Evolutionary conservation across 92 coral and sea anemone genomes (phyloP).

Genomic region (Meandrina meandrites): DNA sequence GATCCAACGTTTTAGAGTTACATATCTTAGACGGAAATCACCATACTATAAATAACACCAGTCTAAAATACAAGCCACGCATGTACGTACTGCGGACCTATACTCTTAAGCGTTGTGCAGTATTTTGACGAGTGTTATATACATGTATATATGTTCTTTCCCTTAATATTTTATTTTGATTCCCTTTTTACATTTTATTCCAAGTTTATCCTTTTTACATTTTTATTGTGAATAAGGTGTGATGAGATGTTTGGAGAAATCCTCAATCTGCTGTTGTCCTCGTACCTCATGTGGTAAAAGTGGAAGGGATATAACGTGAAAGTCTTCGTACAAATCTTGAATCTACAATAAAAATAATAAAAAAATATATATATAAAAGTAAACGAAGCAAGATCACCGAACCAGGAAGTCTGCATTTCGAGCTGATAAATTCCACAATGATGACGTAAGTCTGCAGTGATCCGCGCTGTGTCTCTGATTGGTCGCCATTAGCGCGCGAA

Average conservation of each 20-base stretch:
- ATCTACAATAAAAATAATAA: slow-evolving; percentile 54
- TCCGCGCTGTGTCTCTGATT: background rate
- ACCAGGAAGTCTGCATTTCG: background rate
- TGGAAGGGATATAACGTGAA: slow-evolving; percentile 84
- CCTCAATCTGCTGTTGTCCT: slow-evolving; percentile 76
- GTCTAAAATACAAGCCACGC: background rate
- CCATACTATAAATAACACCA: no score
- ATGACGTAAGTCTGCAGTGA: background rate
- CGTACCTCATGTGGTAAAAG: slow-evolving; percentile 93
- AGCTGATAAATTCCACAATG: background rate
- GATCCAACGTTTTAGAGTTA: background rate
- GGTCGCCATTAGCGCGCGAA: background rate
- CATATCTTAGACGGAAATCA: background rate
- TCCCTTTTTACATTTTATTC: background rate
- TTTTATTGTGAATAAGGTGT: slow-evolving; percentile 52
- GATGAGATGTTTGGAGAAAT: slow-evolving; percentile 68
- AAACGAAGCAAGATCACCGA: background rate
- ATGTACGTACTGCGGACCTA: background rate
- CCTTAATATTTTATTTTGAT: background rate
- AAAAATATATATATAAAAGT: background rate
- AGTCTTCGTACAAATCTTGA: slow-evolving; percentile 96
- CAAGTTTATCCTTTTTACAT: background rate
- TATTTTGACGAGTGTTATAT: background rate
- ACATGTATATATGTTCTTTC: background rate
- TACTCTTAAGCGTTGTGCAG: no score